phyloP scores from a whole-genome alignment of 2,888 invertebrate genomes.

The Melinopterus prodromus region DNA sequence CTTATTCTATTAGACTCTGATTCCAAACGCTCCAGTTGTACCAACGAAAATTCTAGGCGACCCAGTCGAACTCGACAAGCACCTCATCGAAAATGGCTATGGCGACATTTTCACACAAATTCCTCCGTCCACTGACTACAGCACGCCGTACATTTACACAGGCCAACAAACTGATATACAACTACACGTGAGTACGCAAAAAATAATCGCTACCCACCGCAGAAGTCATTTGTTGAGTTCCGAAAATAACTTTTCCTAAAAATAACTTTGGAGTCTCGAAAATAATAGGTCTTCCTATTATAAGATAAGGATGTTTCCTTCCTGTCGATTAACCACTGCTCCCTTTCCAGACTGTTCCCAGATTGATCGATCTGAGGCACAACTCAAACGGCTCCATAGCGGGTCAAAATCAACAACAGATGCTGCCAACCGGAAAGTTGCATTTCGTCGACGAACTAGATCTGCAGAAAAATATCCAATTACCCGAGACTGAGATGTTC shows the following conservation, averaged over 20 bases:
- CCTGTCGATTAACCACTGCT: not conserved
- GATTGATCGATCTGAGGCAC: constrained; percentile 34
- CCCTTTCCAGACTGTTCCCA: constrained; percentile 36
- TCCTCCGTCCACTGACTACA: constrained; percentile 53
- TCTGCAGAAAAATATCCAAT: constrained; percentile 5
- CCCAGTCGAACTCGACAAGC: constrained; percentile 81
- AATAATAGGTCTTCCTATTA: not conserved
- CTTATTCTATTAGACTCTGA: constrained; percentile 47
- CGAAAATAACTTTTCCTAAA: too few relatives aligned
- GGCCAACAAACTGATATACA: constrained; percentile 63
- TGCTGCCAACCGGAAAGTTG: constrained; percentile 8
- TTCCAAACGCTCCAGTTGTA: constrained; percentile 82
- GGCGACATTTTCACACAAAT: constrained; percentile 44
- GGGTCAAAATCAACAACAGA: constrained; percentile 19
- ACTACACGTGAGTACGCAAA: constrained; percentile 60
- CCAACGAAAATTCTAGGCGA: constrained; percentile 85
- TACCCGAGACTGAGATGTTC: constrained; percentile 89
- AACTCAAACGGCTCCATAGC: constrained; percentile 31
- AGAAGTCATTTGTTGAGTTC: too few relatives aligned
- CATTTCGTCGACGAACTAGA: constrained; percentile 7
- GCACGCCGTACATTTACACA: constrained; percentile 60
- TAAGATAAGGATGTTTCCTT: not conserved
- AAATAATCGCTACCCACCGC: not conserved
- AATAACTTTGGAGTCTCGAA: too few relatives aligned
- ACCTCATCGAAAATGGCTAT: constrained; percentile 72